Conservation (phyloP, 2,797 vertebrate species). For the Numenius phaeopus region DNA sequence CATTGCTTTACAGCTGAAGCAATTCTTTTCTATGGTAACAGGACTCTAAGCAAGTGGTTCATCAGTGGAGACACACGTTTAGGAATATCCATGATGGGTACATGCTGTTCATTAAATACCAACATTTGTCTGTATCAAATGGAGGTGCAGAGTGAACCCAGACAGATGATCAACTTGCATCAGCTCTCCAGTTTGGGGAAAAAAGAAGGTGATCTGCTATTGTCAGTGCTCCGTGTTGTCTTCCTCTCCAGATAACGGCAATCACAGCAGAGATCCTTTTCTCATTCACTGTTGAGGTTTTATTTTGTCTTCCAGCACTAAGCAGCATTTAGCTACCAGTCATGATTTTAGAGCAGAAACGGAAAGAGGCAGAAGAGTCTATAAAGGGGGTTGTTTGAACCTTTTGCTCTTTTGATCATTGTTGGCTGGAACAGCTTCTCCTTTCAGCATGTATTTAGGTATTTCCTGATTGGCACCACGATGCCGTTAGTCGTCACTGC, state of each 20-base stretch:
- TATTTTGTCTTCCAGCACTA: neutral
- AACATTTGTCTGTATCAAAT: neutral
- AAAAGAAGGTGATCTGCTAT: neutral
- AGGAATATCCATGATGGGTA: neutral
- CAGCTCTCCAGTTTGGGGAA: neutral
- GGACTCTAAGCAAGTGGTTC: neutral
- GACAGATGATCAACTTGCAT: neutral
- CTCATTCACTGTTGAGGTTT: neutral
- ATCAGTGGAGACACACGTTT: neutral
- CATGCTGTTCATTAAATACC: neutral
- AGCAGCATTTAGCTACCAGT: neutral
- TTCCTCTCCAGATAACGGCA: neutral
- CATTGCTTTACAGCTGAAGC: neutral
- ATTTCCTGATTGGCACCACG: neutral
- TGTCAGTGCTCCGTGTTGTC: neutral
- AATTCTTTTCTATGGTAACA: neutral
- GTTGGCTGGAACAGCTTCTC: neutral
- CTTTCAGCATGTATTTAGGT: neutral
- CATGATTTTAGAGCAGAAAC: neutral
- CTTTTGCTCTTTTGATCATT: neutral
- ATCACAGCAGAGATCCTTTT: neutral
- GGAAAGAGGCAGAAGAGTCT: neutral
- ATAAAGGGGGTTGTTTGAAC: neutral
- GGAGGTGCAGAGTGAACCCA: neutral
- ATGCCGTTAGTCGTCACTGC: neutral